Base-by-base conservation (phyloP, 2,797 vertebrate genomes). In the Diglossa cyanea region DNA sequence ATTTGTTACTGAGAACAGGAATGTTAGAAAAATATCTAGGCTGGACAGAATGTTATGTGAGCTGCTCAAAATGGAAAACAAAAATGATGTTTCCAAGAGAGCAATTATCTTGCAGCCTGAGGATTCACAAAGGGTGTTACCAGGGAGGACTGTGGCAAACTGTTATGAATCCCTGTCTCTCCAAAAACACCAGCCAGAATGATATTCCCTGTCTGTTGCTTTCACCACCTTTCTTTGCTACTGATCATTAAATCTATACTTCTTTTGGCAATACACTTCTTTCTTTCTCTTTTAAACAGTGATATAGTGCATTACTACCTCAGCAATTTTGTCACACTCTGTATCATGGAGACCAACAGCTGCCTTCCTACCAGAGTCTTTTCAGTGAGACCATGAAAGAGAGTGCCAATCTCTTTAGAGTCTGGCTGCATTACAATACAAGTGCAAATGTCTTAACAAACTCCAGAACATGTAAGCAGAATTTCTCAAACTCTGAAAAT, bases 221-320 rank as follows among this genome's bases (percentile, higher is more conserved):
- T 92, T 90, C 11, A 50, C 14, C 4, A n/a, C 10, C 11, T 53
- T 66, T 60, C 40, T 88, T n/a, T 90, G 30, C 6, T 60, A 12
- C 35, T 48, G 12, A 24, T 58, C 25, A 63, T 68, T 60, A 75
- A 75, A 78, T 20, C 33, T 35, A 23, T 48, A 23, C 3, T 39
- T 42, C 57, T 62, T 78, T 57, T 1, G 1, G 17, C 0, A 2
- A 35, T 28, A 48, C 21, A 35, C 0, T 1, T 17, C 6, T 25
- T 25, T 83, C 71, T 86, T 65, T 0, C 1, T 31, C 84, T 74
- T 89, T 85, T 30, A 16, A 86, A 42, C 8, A 6, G 17, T 40
- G 37, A 61, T 7, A 19, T 67, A 48, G 12, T 71, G 9, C 26
- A 33, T n/a, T 74, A 26, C 11, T 37, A 53, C 4, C 51, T 74